phyloP scores from a whole-genome alignment of 1,140 invertebrate genomes.

The Drosophila asahinai region DNA sequence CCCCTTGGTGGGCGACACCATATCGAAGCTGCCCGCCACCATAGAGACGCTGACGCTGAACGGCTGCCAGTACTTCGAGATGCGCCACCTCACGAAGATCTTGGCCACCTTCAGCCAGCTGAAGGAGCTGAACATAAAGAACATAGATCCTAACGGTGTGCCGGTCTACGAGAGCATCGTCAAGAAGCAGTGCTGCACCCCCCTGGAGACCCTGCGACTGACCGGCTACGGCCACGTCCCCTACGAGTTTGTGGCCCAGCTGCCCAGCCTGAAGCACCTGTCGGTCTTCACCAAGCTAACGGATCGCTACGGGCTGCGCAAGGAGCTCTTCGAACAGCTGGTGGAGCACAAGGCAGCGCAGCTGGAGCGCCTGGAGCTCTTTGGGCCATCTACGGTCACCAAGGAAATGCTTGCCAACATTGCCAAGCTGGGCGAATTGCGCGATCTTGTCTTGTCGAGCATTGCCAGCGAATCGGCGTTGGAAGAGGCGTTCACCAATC shows the following conservation, averaged over 20 bases:
- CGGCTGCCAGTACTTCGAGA: constrained; percentile 1
- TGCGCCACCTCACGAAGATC: not conserved
- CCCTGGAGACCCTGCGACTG: constrained; percentile 35
- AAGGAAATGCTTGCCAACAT: not conserved
- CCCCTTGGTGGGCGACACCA: constrained; percentile 17
- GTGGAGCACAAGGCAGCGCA: constrained; percentile 14
- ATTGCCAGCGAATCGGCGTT: not conserved
- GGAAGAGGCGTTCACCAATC: not conserved
- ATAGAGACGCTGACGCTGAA: constrained; percentile 36
- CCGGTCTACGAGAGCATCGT: not conserved
- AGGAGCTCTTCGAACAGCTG: constrained; percentile 24
- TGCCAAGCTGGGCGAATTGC: constrained; percentile 20
- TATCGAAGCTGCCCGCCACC: constrained; percentile 16
- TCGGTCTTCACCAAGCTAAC: not conserved
- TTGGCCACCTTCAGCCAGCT: constrained; percentile 9
- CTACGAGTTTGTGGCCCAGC: constrained; percentile 43
- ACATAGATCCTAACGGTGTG: not conserved
- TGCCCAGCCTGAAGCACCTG: constrained; percentile 46
- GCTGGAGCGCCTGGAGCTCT: constrained; percentile 39
- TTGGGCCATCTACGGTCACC: not conserved
- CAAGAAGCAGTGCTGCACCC: not conserved
- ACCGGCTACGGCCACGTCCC: not conserved
- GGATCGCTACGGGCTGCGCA: not conserved
- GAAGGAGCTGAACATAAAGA: constrained; percentile 37
- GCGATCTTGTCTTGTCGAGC: constrained; percentile 4